Evolutionary conservation across 2,113 vertebrate genomes (phyloP).

Genomic region (Neoarius graeffei): DNA sequence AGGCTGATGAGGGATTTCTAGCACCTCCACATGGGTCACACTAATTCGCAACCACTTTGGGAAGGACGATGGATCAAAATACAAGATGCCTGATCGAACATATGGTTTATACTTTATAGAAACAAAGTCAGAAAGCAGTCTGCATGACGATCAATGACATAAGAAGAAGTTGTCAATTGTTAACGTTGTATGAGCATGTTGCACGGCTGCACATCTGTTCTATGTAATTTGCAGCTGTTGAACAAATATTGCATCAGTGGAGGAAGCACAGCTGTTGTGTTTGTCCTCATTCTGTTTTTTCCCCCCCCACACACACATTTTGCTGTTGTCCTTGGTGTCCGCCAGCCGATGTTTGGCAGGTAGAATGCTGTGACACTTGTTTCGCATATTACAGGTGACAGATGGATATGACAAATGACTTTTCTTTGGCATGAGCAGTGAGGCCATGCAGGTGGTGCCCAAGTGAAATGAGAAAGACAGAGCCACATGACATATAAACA

Average conservation of each 20-base stretch:
- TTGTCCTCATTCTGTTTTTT: neutral
- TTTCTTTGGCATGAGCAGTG: slow-evolving; percentile 26
- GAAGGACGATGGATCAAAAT: neutral
- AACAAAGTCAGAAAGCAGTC: neutral
- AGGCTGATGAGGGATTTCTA: slow-evolving; percentile 6
- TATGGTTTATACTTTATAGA: neutral
- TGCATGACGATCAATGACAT: neutral
- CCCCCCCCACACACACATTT: neutral
- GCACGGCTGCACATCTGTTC: neutral
- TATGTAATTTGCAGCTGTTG: neutral
- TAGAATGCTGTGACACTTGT: slow-evolving; percentile 23
- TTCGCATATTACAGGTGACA: slow-evolving; percentile 50
- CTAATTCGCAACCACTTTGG: neutral
- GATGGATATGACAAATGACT: slow-evolving; percentile 53
- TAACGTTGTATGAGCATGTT: neutral
- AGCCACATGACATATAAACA: neutral
- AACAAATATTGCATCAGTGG: neutral
- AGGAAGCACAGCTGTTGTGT: too few relatives aligned
- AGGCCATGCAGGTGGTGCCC: neutral
- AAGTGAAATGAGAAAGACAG: slow-evolving; percentile 25
- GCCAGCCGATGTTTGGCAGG: slow-evolving; percentile 41
- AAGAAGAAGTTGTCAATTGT: neutral
- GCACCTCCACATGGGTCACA: neutral
- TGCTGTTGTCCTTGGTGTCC: slow-evolving; percentile 16
- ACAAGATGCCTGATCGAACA: neutral